phyloP scores from a whole-genome alignment of 2,113 vertebrate genomes.

The Paramisgurnus dabryanus region DNA sequence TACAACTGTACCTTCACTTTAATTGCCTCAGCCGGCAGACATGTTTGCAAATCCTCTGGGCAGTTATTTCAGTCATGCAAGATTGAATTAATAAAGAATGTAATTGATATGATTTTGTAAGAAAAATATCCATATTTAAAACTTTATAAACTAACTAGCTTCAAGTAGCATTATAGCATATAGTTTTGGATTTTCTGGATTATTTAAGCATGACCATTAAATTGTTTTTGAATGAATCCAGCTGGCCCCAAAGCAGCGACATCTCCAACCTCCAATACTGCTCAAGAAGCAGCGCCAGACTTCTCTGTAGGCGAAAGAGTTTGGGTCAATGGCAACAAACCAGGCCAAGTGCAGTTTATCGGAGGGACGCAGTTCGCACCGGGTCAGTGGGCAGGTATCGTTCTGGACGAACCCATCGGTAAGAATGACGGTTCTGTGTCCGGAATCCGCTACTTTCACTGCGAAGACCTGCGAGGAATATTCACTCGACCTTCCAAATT shows the following conservation, averaged over 20 bases:
- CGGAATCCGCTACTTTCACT: slow-evolving; percentile 91
- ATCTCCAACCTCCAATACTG: slow-evolving; percentile 67
- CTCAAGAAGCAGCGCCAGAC: slow-evolving; percentile 79
- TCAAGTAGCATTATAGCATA: too few species aligned
- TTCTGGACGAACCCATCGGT: slow-evolving; percentile 89
- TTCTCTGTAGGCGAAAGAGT: slow-evolving; percentile 88
- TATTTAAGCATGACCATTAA: neutral
- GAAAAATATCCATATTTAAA: too few species aligned
- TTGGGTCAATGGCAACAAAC: slow-evolving; percentile 95
- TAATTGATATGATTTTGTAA: too few species aligned
- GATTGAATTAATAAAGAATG: too few species aligned
- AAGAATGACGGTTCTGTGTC: slow-evolving; percentile 95
- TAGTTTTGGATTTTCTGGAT: too few species aligned
- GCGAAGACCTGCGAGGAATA: slow-evolving; percentile 87
- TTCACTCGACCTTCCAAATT: slow-evolving; percentile 94
- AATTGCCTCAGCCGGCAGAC: neutral
- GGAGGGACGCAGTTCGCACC: slow-evolving; percentile 94
- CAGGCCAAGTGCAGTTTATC: slow-evolving; percentile 91
- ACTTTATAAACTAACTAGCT: too few species aligned
- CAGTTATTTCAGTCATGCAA: too few species aligned
- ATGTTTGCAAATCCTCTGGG: too few species aligned
- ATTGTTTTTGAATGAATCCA: slow-evolving; percentile 43
- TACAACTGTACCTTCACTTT: neutral
- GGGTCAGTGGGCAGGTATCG: slow-evolving; percentile 94
- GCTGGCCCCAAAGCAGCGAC: slow-evolving; percentile 73